Evolutionary conservation across 2,888 invertebrate species (phyloP), one percentile per base, ranked within the genome.

Genomic region (Bruchidius siliquastri): DNA sequence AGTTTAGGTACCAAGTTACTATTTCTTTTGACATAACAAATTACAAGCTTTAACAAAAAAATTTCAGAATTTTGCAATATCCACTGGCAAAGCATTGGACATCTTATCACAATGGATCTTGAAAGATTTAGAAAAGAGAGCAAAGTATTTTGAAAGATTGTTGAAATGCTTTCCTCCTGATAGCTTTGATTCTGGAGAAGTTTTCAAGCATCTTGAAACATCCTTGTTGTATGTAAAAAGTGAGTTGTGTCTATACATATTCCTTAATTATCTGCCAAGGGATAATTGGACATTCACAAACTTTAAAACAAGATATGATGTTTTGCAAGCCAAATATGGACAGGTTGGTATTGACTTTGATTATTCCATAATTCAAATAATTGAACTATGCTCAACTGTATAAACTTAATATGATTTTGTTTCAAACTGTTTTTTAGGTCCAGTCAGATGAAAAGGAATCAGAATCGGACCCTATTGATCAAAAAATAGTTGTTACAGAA

Each of bases 211-310:
- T 78, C 86, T 91, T 74, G 89, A 91, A 77, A 88, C 86, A 30
- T 89, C 90, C 76, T 87, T 88, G 68, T 84, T 91, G 72, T 90
- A 90, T 82, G 86, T 86, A 21, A 88, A 88, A 73, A 90, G 90
- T 80, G 90, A 90, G 80, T 84, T 88, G 69, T 90, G 89, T 80
- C 86, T 91, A 72, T 90, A 88, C 82, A 86, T 88, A 75, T 84
- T 91, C 73, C 84, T 92, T 72, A 84, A 85, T 77, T 83, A 83
- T 79, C 81, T 87, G 76, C 82, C 85, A 70, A 76, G 89, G 78
- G 88, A 89, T 80, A 88, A 87, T 77, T 87, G 88, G 80, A 86
- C 88, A 78, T 82, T 88, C 75, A 86, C 87, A 73, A 88, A 88
- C 81, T 88, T 87, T 79, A 87, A 88, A 80, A 85, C 84, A 72